Percentiles rank a stretch among this genome's conserved stretches.
phyloP scores from a whole-genome alignment of 2,797 vertebrate genomes.

The Clarias laeviceps region DNA sequence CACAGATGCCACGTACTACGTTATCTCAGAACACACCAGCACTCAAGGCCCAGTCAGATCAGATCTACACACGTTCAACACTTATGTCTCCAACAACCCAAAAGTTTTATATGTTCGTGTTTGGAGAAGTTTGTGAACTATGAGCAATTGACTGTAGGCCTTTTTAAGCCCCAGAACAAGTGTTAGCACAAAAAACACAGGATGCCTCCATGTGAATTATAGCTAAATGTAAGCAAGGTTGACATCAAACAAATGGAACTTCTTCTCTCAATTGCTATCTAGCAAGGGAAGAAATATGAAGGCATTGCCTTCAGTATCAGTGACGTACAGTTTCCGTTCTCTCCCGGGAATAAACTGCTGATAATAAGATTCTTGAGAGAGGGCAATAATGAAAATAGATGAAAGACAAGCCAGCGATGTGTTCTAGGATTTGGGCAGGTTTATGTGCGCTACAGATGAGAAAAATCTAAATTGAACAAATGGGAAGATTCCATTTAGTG shows the following conservation, averaged over 20 bases:
- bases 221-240: neutral
- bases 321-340: slow-evolving; percentile 23
- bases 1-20: slow-evolving; percentile 1
- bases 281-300: neutral
- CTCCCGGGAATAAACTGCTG: neutral
- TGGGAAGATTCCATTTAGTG: neutral
- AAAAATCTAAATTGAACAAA: neutral
- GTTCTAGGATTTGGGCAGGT: neutral
- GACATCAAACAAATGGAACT: neutral
- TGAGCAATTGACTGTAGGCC: neutral
- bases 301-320: neutral
- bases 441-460: neutral
- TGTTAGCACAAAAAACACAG: neutral
- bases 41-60: slow-evolving; percentile 15
- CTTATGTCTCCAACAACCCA: neutral
- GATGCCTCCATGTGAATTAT: slow-evolving; percentile 9
- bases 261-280: neutral
- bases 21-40: neutral
- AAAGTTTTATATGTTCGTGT: neutral
- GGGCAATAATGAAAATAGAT: slow-evolving; percentile 3
- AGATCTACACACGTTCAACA: neutral
- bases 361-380: slow-evolving; percentile 9
- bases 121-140: neutral
- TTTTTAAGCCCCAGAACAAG: neutral
- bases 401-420: neutral